Evolutionary conservation across 2,113 vertebrate genomes (phyloP).

Genomic region (Tyto alba): DNA sequence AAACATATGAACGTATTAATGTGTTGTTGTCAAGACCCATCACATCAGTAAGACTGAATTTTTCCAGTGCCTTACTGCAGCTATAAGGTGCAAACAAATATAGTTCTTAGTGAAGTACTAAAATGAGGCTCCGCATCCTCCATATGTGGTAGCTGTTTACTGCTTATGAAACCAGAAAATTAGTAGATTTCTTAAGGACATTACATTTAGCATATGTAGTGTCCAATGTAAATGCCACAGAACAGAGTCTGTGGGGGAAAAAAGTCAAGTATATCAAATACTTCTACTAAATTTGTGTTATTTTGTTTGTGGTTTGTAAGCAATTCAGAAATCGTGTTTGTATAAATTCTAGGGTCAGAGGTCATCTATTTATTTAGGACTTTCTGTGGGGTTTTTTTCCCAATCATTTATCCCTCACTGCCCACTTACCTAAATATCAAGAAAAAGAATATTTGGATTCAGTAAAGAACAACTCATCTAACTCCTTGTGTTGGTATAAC

Average conservation of each 20-base stretch:
- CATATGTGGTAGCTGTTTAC: not conserved
- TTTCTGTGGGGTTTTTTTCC: rapidly evolving
- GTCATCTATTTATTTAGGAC: not conserved
- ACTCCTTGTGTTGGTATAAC: not conserved
- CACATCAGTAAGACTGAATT: not conserved
- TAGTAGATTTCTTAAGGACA: not conserved
- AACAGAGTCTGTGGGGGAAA: not conserved
- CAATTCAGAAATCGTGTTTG: not conserved
- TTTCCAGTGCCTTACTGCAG: not conserved
- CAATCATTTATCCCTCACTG: not conserved
- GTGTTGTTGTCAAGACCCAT: not conserved
- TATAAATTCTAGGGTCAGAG: not conserved
- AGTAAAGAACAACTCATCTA: not conserved
- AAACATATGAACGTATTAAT: not conserved
- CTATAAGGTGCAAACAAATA: not conserved
- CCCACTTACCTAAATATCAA: not conserved
- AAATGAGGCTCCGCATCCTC: not conserved
- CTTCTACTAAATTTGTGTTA: not conserved
- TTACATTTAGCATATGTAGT: not conserved
- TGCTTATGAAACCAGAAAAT: not conserved
- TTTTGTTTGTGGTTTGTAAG: not conserved
- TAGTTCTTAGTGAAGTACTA: not conserved
- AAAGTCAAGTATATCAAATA: not conserved
- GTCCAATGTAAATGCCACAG: not conserved
- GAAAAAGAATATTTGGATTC: not conserved